These are phyloP conservation scores for Pogonomyrmex californicus DNA, from an alignment of 1,140 invertebrate genomes.

Conservation along the genomic window DNA sequence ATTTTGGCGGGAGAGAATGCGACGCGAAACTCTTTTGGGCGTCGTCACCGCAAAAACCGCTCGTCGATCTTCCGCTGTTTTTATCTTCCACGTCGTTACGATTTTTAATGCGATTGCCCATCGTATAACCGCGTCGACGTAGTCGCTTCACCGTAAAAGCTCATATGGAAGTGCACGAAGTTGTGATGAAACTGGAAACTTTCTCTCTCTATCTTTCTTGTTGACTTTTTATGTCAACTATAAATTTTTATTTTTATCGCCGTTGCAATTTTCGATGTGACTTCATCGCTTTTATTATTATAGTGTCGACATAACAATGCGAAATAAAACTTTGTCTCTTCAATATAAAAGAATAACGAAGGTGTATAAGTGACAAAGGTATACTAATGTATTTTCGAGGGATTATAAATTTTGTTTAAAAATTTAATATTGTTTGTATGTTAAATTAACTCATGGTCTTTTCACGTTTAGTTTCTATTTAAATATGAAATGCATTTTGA, in stretches of 20 bases:
- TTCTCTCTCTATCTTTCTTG: neutral
- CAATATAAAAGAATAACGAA: neutral
- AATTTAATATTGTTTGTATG: neutral
- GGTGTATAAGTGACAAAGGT: neutral
- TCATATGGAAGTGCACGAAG: neutral
- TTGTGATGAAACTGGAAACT: neutral
- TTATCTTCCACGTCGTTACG: constrained; percentile 22
- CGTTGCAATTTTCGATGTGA: constrained; percentile 43
- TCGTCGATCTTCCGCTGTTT: neutral
- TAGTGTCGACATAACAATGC: neutral
- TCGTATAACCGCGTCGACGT: neutral
- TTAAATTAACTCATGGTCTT: neutral
- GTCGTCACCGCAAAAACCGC: neutral
- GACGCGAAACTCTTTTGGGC: neutral
- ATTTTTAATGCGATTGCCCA: constrained; percentile 28
- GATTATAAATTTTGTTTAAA: neutral
- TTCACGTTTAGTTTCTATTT: neutral
- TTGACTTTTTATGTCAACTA: constrained; percentile 28
- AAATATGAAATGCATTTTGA: neutral
- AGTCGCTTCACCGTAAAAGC: neutral
- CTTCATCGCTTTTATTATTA: neutral
- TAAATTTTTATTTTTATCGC: constrained; percentile 60
- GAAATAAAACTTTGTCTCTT: neutral
- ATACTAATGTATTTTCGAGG: neutral
- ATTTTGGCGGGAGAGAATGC: neutral